A percentile compares a stretch with the other conserved stretches of the same genome.
Conservation (phyloP, 2,888 invertebrate genomes). For the Camptogramma bilineatum region DNA sequence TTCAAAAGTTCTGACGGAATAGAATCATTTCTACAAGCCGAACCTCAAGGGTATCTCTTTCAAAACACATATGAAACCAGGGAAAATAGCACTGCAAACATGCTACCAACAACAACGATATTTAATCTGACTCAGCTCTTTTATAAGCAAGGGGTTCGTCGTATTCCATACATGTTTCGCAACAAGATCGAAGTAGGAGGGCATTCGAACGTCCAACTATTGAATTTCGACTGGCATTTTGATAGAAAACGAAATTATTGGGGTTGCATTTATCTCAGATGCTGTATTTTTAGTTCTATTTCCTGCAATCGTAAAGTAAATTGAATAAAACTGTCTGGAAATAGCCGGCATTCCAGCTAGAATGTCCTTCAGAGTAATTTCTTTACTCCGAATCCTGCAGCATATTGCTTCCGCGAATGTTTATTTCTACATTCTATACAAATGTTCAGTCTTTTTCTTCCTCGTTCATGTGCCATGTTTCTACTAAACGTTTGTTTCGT, state of each 20-base stretch:
- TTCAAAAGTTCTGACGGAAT: neutral
- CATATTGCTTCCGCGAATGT: neutral
- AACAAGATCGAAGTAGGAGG: slow-evolving; percentile 8
- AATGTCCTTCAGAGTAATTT: slow-evolving; percentile 9
- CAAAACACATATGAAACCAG: neutral
- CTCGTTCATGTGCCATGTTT: neutral
- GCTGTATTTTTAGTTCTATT: slow-evolving; percentile 6
- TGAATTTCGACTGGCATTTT: slow-evolving; percentile 17
- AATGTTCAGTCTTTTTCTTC: neutral
- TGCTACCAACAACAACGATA: neutral
- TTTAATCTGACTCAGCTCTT: slow-evolving; percentile 5
- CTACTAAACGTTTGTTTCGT: neutral
- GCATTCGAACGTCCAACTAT: neutral
- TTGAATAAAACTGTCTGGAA: slow-evolving; percentile 8
- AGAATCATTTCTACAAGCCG: neutral
- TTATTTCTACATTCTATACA: neutral
- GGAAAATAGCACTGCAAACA: neutral
- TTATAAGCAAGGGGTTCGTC: neutral
- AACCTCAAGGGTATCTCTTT: neutral
- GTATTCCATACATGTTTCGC: slow-evolving; percentile 4
- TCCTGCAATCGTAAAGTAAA: slow-evolving; percentile 10
- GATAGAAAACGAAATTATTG: slow-evolving; percentile 12
- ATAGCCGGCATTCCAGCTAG: neutral
- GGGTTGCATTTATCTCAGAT: neutral
- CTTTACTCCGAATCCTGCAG: neutral